These are phyloP conservation scores for Siderastrea siderea DNA, from an alignment of 92 coral and sea anemone species.

Conservation along the genomic window DNA sequence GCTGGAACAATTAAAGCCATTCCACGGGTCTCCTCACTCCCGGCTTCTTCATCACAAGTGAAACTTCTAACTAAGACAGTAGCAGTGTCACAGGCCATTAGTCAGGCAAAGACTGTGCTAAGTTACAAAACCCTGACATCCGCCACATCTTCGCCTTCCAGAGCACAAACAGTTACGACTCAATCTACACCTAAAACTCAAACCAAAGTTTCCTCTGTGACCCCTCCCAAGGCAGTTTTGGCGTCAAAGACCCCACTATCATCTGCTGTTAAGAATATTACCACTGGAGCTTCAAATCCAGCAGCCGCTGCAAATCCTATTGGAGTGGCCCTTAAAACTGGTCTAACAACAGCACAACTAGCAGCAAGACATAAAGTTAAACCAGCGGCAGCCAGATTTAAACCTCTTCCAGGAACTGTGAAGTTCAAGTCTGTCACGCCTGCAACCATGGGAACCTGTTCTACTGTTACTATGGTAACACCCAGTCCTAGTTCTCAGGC, in stretches of 20 bases:
- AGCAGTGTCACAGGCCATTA: slow-evolving; percentile 82
- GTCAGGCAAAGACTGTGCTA: slow-evolving; percentile 85
- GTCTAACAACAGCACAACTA: slow-evolving; percentile 77
- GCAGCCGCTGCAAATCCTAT: slow-evolving; percentile 38
- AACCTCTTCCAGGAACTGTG: slow-evolving; percentile 91
- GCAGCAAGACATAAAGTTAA: slow-evolving; percentile 84
- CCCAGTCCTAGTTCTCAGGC: slow-evolving; percentile 80
- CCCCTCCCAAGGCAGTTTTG: slow-evolving; percentile 75
- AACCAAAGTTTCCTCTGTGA: slow-evolving; percentile 69
- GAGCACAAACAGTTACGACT: slow-evolving; percentile 85
- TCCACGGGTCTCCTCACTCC: slow-evolving; percentile 67
- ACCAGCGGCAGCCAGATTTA: slow-evolving; percentile 82
- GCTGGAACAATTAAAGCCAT: slow-evolving; percentile 69
- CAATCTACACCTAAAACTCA: slow-evolving; percentile 79
- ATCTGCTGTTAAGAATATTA: slow-evolving; percentile 23
- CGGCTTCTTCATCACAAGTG: slow-evolving; percentile 90
- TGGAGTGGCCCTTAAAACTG: slow-evolving; percentile 44
- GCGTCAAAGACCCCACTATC: slow-evolving; percentile 83
- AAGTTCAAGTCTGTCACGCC: slow-evolving; percentile 89
- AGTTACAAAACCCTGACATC: slow-evolving; percentile 86
- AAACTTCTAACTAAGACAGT: slow-evolving; percentile 90
- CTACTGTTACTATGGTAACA: slow-evolving; percentile 90
- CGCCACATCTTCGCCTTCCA: slow-evolving; percentile 78
- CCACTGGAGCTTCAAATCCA: slow-evolving; percentile 57
- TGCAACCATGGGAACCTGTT: slow-evolving; percentile 82